Percentiles rank a stretch among this genome's conserved stretches.
These are phyloP conservation scores for Fissipunctia ypsillon DNA, from an alignment of 2,888 invertebrate species.

Conservation along the genomic window DNA sequence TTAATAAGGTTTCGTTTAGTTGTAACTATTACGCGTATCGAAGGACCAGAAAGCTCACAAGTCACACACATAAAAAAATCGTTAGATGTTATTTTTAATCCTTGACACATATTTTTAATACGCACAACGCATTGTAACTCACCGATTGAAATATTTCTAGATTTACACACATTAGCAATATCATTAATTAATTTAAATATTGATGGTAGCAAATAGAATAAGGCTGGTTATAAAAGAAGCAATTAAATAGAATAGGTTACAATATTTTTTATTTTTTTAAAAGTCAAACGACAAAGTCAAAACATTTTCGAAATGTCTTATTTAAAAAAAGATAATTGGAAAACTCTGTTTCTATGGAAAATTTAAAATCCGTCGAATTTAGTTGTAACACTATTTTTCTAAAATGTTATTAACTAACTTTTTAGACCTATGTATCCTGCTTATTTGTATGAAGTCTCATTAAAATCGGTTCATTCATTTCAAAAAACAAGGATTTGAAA, in stretches of 20 bases:
- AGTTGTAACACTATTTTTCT: too few relatives aligned
- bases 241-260: background rate
- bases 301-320: too few relatives aligned
- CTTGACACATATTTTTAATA: slow-evolving; percentile 40
- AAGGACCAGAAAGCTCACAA: background rate
- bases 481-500: too few relatives aligned
- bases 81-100: background rate
- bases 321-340: too few relatives aligned
- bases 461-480: too few relatives aligned
- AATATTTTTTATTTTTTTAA: too few relatives aligned
- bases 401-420: too few relatives aligned
- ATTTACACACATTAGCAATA: slow-evolving; percentile 17
- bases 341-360: too few relatives aligned
- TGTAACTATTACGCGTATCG: background rate
- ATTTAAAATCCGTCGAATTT: too few relatives aligned
- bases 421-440: too few relatives aligned
- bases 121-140: slow-evolving; percentile 19
- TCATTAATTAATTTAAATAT: slow-evolving; percentile 32
- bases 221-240: slow-evolving; percentile 19
- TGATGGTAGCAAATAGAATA: slow-evolving; percentile 11
- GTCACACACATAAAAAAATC: background rate
- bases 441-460: too few relatives aligned
- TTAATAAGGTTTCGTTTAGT: background rate
- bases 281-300: too few relatives aligned
- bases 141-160: slow-evolving; percentile 20